Evolutionary conservation across 2,797 vertebrate species (phyloP).

Genomic region (Cossypha caffra): DNA sequence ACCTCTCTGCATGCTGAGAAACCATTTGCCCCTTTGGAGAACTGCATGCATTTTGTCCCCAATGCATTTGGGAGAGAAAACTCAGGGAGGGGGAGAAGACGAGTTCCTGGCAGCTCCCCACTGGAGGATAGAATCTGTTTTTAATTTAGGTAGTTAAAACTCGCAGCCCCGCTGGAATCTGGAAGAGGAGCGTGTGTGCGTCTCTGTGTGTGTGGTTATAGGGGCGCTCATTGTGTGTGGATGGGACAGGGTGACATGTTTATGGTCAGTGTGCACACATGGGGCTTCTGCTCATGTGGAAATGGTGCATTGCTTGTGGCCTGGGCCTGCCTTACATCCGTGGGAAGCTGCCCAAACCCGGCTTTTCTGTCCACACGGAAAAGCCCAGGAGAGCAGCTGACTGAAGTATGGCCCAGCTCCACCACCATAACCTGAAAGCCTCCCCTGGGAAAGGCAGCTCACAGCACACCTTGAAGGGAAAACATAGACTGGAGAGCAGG

Average conservation of each 20-base stretch:
- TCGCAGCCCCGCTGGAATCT: conserved; percentile 6
- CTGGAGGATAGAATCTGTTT: conserved; percentile 41
- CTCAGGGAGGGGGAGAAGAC: neutral
- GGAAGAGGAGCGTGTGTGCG: neutral
- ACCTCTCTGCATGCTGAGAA: neutral
- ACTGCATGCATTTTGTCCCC: neutral
- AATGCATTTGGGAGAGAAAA: neutral
- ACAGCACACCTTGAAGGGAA: neutral
- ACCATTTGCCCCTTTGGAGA: conserved; percentile 19
- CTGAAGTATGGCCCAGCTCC: neutral
- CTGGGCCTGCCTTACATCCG: neutral
- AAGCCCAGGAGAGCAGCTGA: neutral
- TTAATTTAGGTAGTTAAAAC: conserved; percentile 68
- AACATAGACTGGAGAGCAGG: neutral
- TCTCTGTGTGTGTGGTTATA: conserved; percentile 32
- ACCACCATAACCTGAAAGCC: neutral
- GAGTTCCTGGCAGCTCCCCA: conserved; percentile 42
- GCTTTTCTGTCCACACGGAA: accelerated
- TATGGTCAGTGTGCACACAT: conserved; percentile 1
- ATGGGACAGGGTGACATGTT: conserved; percentile 27
- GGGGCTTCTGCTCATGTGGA: neutral
- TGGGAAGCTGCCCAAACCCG: neutral
- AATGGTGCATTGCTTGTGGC: neutral
- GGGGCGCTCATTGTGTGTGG: neutral
- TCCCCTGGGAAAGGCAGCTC: neutral